Percentiles rank a stretch among this genome's conserved stretches.
phyloP scores from a whole-genome alignment of 2,797 vertebrate genomes.

The Cynopterus sphinx region DNA sequence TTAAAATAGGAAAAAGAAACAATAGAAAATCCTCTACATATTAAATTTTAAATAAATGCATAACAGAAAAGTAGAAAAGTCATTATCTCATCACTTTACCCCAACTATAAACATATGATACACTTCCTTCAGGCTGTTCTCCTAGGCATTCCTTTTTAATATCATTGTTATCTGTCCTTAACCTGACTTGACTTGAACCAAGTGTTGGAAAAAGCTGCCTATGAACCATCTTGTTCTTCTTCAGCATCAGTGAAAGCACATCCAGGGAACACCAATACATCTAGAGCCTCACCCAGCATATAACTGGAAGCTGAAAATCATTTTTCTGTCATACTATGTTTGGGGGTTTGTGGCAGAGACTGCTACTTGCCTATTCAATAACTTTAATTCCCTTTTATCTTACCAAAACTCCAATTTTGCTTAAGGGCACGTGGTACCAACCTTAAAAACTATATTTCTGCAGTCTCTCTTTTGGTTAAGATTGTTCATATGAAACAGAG shows the following conservation, averaged over 20 bases:
- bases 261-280: background rate
- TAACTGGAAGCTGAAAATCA: background rate
- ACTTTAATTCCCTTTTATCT: background rate
- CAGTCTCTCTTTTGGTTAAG: background rate
- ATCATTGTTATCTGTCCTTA: background rate
- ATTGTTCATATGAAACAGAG: background rate
- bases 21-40: constrained; percentile 31
- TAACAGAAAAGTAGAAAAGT: constrained; percentile 20
- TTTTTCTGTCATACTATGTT: background rate
- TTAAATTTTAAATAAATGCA: background rate
- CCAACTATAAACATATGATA: background rate
- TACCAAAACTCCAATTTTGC: constrained; percentile 26
- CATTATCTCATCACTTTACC: background rate
- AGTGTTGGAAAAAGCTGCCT: background rate
- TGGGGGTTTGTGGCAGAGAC: background rate
- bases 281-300: background rate
- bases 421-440: background rate
- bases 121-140: background rate
- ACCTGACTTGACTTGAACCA: background rate
- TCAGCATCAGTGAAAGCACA: background rate
- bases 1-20: constrained; percentile 39
- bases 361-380: background rate
- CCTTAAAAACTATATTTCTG: background rate
- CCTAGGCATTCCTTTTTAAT: background rate
- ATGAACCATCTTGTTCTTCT: background rate